Evolutionary conservation across 92 coral and sea anemone species (phyloP).

Genomic region (Muricea muricata): DNA sequence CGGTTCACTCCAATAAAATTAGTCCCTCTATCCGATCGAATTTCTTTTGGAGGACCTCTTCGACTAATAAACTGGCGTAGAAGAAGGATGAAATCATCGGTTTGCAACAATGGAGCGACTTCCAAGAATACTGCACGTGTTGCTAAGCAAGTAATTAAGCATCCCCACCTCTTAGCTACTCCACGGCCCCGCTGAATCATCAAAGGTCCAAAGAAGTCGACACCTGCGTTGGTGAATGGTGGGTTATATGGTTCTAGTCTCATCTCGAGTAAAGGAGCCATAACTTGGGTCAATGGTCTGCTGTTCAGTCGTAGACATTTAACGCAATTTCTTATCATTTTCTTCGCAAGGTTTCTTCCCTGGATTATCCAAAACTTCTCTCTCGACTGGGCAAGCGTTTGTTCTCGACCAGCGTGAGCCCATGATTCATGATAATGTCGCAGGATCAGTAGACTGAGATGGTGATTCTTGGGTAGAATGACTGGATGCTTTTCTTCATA

Average conservation of each 20-base stretch:
- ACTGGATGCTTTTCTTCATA: conserved; percentile 37
- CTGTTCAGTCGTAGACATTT: conserved; percentile 63
- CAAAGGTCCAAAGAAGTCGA: conserved; percentile 68
- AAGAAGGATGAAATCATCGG: conserved; percentile 67
- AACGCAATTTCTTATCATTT: conserved; percentile 58
- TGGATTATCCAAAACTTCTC: conserved; percentile 67
- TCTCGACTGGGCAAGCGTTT: conserved; percentile 62
- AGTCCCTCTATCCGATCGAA: conserved; percentile 66
- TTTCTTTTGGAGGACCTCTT: conserved; percentile 70
- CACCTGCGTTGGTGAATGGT: conserved; percentile 71
- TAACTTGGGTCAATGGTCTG: conserved; percentile 61
- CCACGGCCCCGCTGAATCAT: conserved; percentile 72
- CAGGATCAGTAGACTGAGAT: conserved; percentile 48
- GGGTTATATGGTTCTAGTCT: conserved; percentile 68
- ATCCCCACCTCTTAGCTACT: conserved; percentile 71
- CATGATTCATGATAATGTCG: conserved; percentile 55
- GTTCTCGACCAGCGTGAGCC: conserved; percentile 66
- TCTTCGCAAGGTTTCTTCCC: conserved; percentile 61
- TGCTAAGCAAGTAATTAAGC: conserved; percentile 65
- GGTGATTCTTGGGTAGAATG: conserved; percentile 26
- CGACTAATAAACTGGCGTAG: conserved; percentile 67
- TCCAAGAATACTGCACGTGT: conserved; percentile 70
- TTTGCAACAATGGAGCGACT: conserved; percentile 61
- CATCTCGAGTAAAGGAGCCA: conserved; percentile 65
- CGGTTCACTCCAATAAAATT: conserved; percentile 71